Evolutionary conservation across 2,888 invertebrate genomes (phyloP).

Genomic region (Noctua fimbriata): DNA sequence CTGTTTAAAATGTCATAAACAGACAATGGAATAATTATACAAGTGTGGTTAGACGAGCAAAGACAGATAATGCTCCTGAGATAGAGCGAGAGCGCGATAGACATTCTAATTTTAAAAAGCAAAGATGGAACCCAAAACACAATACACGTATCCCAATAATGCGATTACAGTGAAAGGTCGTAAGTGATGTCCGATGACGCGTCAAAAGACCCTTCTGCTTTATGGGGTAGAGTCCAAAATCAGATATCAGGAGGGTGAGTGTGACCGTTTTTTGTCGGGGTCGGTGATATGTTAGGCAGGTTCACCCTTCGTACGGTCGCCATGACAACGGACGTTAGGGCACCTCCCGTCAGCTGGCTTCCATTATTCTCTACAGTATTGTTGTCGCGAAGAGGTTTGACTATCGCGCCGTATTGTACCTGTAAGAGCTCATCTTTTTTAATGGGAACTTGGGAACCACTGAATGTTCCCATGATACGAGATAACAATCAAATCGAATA

Average conservation of each 20-base stretch:
- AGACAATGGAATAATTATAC: slow-evolving; percentile 87
- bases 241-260: slow-evolving; percentile 75
- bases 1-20: slow-evolving; percentile 88
- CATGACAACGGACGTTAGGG: slow-evolving; percentile 87
- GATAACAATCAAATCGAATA: slow-evolving; percentile 78
- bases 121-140: slow-evolving; percentile 90
- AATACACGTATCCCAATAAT: slow-evolving; percentile 87
- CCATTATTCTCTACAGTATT: slow-evolving; percentile 86
- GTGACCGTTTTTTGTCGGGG: slow-evolving; percentile 80
- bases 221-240: slow-evolving; percentile 83
- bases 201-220: slow-evolving; percentile 81
- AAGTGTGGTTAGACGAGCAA: slow-evolving; percentile 82
- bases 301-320: slow-evolving; percentile 88
- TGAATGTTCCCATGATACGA: slow-evolving; percentile 77
- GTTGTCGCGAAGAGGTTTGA: slow-evolving; percentile 82
- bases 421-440: slow-evolving; percentile 80
- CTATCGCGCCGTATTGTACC: slow-evolving; percentile 79
- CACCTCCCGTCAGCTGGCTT: slow-evolving; percentile 90
- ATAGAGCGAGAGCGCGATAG: slow-evolving; percentile 80
- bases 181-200: slow-evolving; percentile 79
- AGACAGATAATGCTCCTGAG: slow-evolving; percentile 67
- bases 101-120: slow-evolving; percentile 89
- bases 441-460: slow-evolving; percentile 77
- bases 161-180: slow-evolving; percentile 78
- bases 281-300: slow-evolving; percentile 86